Evolutionary conservation across 1,140 invertebrate genomes (phyloP).

Genomic region (Polypedilum pembai): DNA sequence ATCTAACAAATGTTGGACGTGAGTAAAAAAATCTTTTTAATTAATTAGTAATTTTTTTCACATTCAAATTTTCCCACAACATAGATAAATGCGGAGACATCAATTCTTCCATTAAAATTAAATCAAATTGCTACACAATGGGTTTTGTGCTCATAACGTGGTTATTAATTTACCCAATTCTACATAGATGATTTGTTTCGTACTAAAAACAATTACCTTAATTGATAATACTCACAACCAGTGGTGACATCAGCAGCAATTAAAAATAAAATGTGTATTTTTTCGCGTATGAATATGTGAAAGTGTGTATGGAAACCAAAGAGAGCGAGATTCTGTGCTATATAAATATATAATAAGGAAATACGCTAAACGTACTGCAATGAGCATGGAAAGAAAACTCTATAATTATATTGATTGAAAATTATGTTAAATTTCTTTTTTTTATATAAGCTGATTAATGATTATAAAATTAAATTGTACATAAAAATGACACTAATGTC

Average conservation of each 20-base stretch:
- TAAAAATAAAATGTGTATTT: no score
- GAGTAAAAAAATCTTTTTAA: neutral
- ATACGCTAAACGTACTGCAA: neutral
- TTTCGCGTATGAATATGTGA: no score
- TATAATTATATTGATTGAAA: neutral
- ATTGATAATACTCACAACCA: neutral
- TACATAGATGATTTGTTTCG: slow-evolving; percentile 7
- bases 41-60: neutral
- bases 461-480: neutral
- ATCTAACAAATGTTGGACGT: slow-evolving; percentile 39
- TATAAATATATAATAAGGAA: no score
- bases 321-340: neutral
- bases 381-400: neutral
- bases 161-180: neutral
- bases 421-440: neutral
- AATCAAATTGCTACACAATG: neutral
- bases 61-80: neutral
- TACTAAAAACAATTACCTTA: neutral
- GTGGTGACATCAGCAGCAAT: neutral
- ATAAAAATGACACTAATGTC: neutral
- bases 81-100: slow-evolving; percentile 6
- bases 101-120: slow-evolving; percentile 14
- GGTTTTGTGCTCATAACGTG: neutral
- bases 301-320: neutral
- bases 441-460: slow-evolving; percentile 7